Conservation (phyloP, 2,797 vertebrate species). For the Phrynocephalus guinanensis region DNA sequence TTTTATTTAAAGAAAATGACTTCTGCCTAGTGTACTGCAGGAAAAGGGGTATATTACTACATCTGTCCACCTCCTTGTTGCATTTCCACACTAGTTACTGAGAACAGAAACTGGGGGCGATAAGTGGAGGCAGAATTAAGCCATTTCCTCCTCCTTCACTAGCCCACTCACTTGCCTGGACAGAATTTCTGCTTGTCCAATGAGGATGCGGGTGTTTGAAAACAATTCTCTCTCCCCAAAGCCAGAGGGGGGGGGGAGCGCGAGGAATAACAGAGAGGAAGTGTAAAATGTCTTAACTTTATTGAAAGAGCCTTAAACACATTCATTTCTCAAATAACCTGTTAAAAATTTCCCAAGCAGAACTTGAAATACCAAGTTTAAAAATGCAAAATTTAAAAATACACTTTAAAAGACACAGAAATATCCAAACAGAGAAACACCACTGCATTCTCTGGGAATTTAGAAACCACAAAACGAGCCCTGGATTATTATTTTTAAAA, state of each 20-base stretch:
- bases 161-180: no score
- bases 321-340: not conserved
- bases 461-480: not conserved
- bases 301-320: constrained; percentile 20
- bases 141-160: no score
- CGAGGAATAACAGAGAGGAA: not conserved
- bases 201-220: not conserved
- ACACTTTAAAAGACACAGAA: no score
- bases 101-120: not conserved
- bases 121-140: not conserved
- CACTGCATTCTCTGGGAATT: not conserved
- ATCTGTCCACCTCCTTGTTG: not conserved
- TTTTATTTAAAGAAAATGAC: not conserved
- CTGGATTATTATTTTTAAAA: not conserved
- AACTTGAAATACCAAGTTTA: constrained; percentile 9
- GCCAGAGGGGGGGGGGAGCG: no score
- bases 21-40: not conserved
- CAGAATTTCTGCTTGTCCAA: not conserved
- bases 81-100: not conserved
- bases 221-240: not conserved
- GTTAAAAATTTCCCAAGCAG: constrained; percentile 10
- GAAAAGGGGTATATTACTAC: not conserved
- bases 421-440: not conserved
- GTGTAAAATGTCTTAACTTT: not conserved
- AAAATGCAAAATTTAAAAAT: not conserved